Percentiles rank a stretch among this genome's conserved stretches.
Conservation (phyloP, 2,113 vertebrate genomes). For the Chlorodrepanis virens region DNA sequence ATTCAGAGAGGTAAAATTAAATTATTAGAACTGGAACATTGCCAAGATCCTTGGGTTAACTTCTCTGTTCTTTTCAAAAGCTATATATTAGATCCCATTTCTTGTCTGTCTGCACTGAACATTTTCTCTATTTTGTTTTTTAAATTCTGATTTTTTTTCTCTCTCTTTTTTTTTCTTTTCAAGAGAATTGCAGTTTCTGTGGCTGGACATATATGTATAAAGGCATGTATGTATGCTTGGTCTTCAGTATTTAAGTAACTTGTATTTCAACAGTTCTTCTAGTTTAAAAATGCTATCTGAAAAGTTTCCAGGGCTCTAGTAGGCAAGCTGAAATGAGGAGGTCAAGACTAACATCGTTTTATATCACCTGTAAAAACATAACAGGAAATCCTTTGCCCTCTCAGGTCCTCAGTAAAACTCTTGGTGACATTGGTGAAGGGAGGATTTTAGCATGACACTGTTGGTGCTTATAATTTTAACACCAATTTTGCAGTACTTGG, state of each 20-base stretch:
- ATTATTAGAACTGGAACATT: slow-evolving; percentile 4
- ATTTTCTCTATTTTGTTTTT: neutral
- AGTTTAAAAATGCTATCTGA: neutral
- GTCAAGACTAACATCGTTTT: neutral
- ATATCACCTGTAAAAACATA: neutral
- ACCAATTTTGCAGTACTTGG: neutral
- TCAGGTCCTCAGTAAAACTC: neutral
- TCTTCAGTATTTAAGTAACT: neutral
- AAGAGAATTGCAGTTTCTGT: neutral
- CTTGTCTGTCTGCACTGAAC: neutral
- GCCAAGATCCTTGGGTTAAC: slow-evolving; percentile 13
- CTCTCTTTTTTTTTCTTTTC: neutral
- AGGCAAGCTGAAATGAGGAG: neutral
- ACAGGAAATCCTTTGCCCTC: neutral
- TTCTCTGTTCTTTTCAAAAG: neutral
- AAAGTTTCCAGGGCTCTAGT: neutral
- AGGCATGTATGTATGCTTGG: neutral
- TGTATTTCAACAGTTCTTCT: neutral
- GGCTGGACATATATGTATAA: neutral
- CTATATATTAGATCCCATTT: neutral
- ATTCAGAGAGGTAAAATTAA: slow-evolving; percentile 22
- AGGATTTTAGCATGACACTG: neutral
- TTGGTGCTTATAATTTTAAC: neutral
- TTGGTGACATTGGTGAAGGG: neutral
- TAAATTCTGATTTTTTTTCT: neutral